Base-by-base conservation (phyloP, 2,113 vertebrate genomes). In the Tachuris rubrigastra region DNA sequence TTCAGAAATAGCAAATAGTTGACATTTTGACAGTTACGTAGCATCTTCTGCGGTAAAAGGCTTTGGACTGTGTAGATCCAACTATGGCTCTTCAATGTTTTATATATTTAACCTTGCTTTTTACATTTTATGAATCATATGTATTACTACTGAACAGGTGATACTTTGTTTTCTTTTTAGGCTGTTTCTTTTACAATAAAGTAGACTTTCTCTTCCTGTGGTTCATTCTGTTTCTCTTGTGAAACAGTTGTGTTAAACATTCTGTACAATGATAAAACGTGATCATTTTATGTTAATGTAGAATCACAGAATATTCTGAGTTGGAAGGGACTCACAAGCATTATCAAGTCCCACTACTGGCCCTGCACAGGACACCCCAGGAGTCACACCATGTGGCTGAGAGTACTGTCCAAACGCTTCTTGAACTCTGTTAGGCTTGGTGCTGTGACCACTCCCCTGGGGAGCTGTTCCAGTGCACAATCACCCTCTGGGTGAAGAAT, bases 81-180 rank as follows among this genome's bases (percentile, higher is more conserved):
- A 0, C 30, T 78, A 1, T 46, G 35, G 35, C 20, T 77, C 8
- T 52, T 87, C 22, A 49, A 9, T 16, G 1, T 41, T 79, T 60
- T 44, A 5, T 46, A 12, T 80, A 12, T 42, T 80, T 39, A 72
- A 8, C 42, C 20, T 75, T 68, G 3, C 25, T 55, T 90, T 89
- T 49, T 39, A 67, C 8, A 8, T 35, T 41, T 74, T 68, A 37
- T 49, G 27, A 55, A 14, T 55, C 15, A 16, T 24, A 23, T 3
- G 3, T 69, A 8, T 49, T 49, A 41, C 52, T 84, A 27, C 22
- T 50, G 23, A 22, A 42, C 22, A 33, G 4, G 1, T 42, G 15
- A 5, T 44, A 59, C 0, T 3, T 4, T 71, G 23, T 12, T 7
- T 13, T 49, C 20, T 60, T 65, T 10, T 0, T 11, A 37, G 53